A percentile compares a stretch with the other conserved stretches of the same genome.
These are phyloP conservation scores for Drosophila kanapiae DNA, from an alignment of 1,140 invertebrate genomes.

Conservation along the genomic window DNA sequence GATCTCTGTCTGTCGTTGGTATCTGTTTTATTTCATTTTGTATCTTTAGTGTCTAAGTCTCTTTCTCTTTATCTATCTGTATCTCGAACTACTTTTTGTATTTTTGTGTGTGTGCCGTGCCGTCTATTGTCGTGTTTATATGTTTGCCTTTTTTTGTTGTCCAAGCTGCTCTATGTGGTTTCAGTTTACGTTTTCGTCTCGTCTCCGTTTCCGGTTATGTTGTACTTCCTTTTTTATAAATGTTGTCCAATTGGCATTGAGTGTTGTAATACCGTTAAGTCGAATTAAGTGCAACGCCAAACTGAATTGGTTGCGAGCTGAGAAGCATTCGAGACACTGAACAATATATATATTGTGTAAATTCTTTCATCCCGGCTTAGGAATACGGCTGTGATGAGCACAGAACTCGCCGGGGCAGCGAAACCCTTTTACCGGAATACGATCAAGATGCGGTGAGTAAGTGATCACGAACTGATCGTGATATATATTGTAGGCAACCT, in stretches of 20 bases:
- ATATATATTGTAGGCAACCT: background rate
- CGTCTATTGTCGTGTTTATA: conserved; percentile 31
- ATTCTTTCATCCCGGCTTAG: conserved; percentile 81
- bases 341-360: conserved; percentile 48
- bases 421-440: conserved; percentile 89
- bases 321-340: conserved; percentile 22
- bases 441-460: conserved; percentile 89
- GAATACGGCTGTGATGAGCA: conserved; percentile 87
- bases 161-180: conserved; percentile 43
- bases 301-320: conserved; percentile 23
- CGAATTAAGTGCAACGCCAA: conserved; percentile 26
- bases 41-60: conserved; percentile 25
- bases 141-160: conserved; percentile 51
- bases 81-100: conserved; percentile 24
- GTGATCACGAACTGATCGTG: conserved; percentile 14
- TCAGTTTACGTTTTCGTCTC: conserved; percentile 29
- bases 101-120: conserved; percentile 31
- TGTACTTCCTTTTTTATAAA: conserved; percentile 43
- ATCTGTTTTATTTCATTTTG: conserved; percentile 24
- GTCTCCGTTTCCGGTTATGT: conserved; percentile 45
- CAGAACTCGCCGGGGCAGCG: conserved; percentile 88
- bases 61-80: conserved; percentile 26
- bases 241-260: conserved; percentile 76
- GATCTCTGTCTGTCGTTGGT: conserved; percentile 28
- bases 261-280: conserved; percentile 56